Conservation (phyloP, 1,140 invertebrate genomes). For the Orius insidiosus region DNA sequence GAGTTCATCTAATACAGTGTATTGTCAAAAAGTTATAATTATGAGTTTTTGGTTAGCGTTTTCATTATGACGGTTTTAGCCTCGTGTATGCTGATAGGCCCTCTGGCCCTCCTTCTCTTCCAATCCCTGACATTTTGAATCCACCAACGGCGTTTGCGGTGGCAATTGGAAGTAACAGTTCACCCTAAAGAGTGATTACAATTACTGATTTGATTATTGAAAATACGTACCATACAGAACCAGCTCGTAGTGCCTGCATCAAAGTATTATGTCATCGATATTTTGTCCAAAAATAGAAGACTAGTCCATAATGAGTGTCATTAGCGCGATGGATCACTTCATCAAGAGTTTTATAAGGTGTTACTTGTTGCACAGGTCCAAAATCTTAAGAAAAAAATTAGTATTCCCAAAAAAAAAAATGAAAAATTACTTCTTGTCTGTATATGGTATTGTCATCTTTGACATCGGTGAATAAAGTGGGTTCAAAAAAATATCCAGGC, state of each 20-base stretch:
- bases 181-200: slow-evolving; percentile 37
- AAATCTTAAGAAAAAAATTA: slow-evolving; percentile 67
- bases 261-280: slow-evolving; percentile 68
- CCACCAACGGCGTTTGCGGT: slow-evolving; percentile 67
- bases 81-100: slow-evolving; percentile 81
- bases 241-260: slow-evolving; percentile 62
- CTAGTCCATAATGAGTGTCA: slow-evolving; percentile 77
- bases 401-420: too few relatives aligned
- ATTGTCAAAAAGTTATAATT: too few relatives aligned
- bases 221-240: slow-evolving; percentile 63
- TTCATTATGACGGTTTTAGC: slow-evolving; percentile 76
- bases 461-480: slow-evolving; percentile 90
- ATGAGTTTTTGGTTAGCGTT: slow-evolving; percentile 62
- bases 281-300: slow-evolving; percentile 81
- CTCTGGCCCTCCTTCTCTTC: slow-evolving; percentile 83
- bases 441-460: slow-evolving; percentile 86
- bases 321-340: slow-evolving; percentile 85
- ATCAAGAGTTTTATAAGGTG: slow-evolving; percentile 80
- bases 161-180: slow-evolving; percentile 64
- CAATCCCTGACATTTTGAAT: slow-evolving; percentile 72
- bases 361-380: slow-evolving; percentile 88
- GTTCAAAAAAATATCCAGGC: slow-evolving; percentile 79
- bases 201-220: too few relatives aligned
- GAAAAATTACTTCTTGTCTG: slow-evolving; percentile 52
- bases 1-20: too few relatives aligned